These are phyloP conservation scores for Epirrhoe alternata DNA, from an alignment of 2,888 invertebrate genomes.

Conservation along the genomic window DNA sequence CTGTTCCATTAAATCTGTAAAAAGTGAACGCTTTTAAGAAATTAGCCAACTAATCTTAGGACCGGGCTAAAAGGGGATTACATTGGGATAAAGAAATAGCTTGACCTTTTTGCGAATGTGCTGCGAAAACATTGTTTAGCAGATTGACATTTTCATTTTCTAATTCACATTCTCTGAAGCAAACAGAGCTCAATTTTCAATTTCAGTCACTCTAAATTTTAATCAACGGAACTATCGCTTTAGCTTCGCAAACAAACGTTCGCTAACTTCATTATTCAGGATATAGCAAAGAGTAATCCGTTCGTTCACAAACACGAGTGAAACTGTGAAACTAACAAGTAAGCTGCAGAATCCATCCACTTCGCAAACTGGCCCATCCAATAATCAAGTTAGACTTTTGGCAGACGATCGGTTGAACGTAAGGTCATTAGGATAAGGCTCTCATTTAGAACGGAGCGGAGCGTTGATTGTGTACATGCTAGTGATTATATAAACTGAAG, in stretches of 20 bases:
- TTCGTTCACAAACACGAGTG: conserved; percentile 36
- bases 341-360: conserved; percentile 39
- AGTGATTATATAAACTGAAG: background rate
- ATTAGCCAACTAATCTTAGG: conserved; percentile 73
- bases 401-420: conserved; percentile 33
- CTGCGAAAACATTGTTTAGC: conserved; percentile 1
- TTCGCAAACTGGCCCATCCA: conserved; percentile 41
- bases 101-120: conserved; percentile 48
- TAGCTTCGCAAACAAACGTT: conserved; percentile 34
- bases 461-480: background rate
- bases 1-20: conserved; percentile 75
- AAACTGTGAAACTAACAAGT: conserved; percentile 38
- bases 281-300: conserved; percentile 38
- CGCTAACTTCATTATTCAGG: conserved; percentile 39
- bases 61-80: conserved; percentile 64
- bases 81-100: conserved; percentile 45
- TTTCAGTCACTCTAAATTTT: conserved; percentile 23
- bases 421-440: conserved; percentile 33
- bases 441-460: conserved; percentile 18
- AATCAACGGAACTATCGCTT: conserved; percentile 34
- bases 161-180: background rate
- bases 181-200: conserved; percentile 6
- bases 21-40: conserved; percentile 77
- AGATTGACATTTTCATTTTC: conserved; percentile 1
- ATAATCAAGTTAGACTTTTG: conserved; percentile 45